Evolutionary conservation across 1,140 invertebrate species (phyloP).

Genomic region (Agraylea sexmaculata): DNA sequence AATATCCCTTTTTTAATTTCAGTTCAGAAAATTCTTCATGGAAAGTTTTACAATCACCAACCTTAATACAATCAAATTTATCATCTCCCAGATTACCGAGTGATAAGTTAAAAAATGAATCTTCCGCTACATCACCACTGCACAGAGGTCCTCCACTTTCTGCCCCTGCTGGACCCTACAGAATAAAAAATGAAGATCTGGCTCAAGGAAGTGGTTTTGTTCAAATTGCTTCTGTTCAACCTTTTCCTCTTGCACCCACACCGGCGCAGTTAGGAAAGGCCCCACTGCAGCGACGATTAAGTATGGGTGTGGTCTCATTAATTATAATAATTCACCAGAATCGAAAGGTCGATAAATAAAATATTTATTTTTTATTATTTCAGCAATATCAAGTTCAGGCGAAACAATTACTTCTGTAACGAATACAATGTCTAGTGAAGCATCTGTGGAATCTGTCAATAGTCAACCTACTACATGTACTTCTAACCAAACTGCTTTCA

Average conservation of each 20-base stretch:
- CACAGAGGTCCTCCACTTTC: constrained; percentile 21
- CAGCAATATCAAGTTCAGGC: too few species aligned
- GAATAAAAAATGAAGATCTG: constrained; percentile 12
- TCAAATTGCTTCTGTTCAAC: constrained; percentile 23
- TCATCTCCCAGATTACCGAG: constrained; percentile 7
- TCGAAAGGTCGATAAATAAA: too few species aligned
- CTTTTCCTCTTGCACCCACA: constrained; percentile 80
- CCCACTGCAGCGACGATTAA: constrained; percentile 71
- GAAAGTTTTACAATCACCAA: constrained; percentile 3
- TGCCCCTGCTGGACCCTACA: constrained; percentile 25
- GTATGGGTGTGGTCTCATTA: constrained; percentile 45
- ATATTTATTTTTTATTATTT: too few species aligned
- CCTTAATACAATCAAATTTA: constrained; percentile 10
- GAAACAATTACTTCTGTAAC: too few species aligned
- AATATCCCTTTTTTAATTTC: background rate
- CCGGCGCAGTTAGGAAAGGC: constrained; percentile 83
- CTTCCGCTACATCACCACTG: constrained; percentile 6
- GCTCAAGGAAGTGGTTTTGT: constrained; percentile 9
- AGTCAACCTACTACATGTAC: too few species aligned
- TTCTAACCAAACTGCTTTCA: too few species aligned
- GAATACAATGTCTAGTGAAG: too few species aligned
- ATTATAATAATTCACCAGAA: too few species aligned
- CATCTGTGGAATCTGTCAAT: too few species aligned
- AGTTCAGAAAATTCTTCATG: constrained; percentile 6
- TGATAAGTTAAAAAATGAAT: constrained; percentile 8